These are phyloP conservation scores for Agrochola macilenta DNA, from an alignment of 2,888 invertebrate species.

Conservation along the genomic window DNA sequence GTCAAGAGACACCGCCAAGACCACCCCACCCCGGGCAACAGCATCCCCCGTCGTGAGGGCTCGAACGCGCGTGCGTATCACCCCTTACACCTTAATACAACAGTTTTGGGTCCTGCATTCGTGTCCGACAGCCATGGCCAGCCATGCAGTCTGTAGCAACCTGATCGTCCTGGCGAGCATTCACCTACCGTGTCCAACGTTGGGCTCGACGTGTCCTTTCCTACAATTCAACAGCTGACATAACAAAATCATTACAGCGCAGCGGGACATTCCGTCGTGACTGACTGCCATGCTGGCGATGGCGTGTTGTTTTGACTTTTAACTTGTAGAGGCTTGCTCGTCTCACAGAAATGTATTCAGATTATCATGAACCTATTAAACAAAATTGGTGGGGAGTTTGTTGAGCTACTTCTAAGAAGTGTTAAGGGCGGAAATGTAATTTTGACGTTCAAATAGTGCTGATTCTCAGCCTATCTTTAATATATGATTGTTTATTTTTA, in stretches of 20 bases:
- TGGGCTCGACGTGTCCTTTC: constrained; percentile 12
- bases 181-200: constrained; percentile 20
- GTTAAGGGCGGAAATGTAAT: background rate
- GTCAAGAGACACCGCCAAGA: too few relatives aligned
- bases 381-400: background rate
- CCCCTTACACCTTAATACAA: background rate
- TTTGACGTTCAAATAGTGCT: background rate
- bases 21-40: too few relatives aligned
- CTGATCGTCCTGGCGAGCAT: constrained; percentile 8
- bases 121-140: constrained; percentile 22
- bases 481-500: background rate
- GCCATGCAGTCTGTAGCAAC: constrained; percentile 31
- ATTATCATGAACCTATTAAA: background rate
- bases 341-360: background rate
- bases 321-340: background rate
- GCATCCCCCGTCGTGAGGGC: too few relatives aligned
- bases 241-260: background rate
- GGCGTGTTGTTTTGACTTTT: constrained; percentile 4
- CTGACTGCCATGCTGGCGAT: background rate
- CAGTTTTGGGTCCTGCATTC: background rate
- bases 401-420: background rate
- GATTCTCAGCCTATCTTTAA: background rate
- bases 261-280: constrained; percentile 6
- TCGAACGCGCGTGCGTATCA: too few relatives aligned
- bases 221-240: constrained; percentile 18